A percentile compares a stretch with the other conserved stretches of the same genome.
Conservation (phyloP, 2,797 vertebrate species). For the Aplochiton taeniatus region DNA sequence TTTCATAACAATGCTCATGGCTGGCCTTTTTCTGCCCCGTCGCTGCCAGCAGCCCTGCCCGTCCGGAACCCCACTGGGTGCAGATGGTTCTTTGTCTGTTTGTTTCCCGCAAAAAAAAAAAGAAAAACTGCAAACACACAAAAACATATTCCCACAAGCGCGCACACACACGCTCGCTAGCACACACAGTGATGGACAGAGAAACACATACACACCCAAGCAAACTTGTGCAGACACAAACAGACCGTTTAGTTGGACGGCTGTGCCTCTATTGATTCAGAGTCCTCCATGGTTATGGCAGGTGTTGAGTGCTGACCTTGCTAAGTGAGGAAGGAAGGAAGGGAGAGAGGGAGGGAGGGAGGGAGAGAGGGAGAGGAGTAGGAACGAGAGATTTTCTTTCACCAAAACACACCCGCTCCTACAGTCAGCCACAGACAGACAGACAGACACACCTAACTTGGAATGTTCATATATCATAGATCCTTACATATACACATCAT, state of each 20-base stretch:
- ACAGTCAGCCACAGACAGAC: too few relatives aligned
- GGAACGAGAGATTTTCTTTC: conserved; percentile 29
- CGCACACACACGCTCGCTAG: conserved; percentile 1
- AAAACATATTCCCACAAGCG: not conserved
- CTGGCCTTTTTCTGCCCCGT: conserved; percentile 55
- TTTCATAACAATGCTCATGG: conserved; percentile 66
- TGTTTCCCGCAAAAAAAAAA: conserved; percentile 61
- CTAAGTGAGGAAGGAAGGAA: conserved; percentile 25
- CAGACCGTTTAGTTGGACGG: conserved; percentile 3
- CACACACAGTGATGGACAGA: not conserved
- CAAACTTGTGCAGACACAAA: not conserved
- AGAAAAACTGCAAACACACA: conserved; percentile 33
- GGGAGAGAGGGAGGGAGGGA: conserved; percentile 7
- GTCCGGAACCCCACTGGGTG: conserved; percentile 66
- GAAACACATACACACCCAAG: not conserved
- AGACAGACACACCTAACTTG: too few relatives aligned
- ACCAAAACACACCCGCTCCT: conserved; percentile 35
- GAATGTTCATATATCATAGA: too few relatives aligned
- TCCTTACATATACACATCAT: too few relatives aligned
- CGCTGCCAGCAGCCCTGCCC: conserved; percentile 52
- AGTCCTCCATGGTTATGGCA: conserved; percentile 58
- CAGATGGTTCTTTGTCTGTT: conserved; percentile 71
- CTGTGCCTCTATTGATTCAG: conserved; percentile 49
- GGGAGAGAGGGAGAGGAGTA: too few relatives aligned
- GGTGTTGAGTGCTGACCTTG: conserved; percentile 48